These are phyloP conservation scores for Drosophila macrothrix DNA, from an alignment of 2,888 invertebrate genomes.

Conservation along the genomic window DNA sequence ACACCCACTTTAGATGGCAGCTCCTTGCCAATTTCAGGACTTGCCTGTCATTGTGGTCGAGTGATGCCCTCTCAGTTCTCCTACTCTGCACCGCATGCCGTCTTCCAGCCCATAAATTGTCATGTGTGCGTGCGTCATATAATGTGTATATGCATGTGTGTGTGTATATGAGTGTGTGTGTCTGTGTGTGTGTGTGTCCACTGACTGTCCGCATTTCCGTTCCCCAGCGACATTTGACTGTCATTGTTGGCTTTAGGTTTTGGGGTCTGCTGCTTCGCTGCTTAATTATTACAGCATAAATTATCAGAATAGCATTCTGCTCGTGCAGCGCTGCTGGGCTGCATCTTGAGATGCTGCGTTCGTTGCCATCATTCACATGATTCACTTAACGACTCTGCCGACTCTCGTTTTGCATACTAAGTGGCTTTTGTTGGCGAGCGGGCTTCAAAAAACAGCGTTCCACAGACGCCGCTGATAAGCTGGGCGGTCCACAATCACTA, in stretches of 20 bases:
- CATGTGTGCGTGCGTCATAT: slow-evolving; percentile 32
- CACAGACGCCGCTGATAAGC: slow-evolving; percentile 44
- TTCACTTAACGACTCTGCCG: slow-evolving; percentile 56
- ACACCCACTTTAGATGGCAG: background rate
- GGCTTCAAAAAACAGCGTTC: slow-evolving; percentile 25
- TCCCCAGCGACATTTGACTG: slow-evolving; percentile 61
- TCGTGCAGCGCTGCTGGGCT: slow-evolving; percentile 18
- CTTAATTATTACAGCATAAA: slow-evolving; percentile 80
- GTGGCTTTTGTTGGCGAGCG: slow-evolving; percentile 64
- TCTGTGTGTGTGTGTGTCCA: slow-evolving; percentile 16
- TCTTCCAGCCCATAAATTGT: slow-evolving; percentile 48
- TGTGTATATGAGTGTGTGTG: background rate
- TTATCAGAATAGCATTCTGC: slow-evolving; percentile 53
- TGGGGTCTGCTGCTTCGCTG: slow-evolving; percentile 25
- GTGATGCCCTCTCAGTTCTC: slow-evolving; percentile 19
- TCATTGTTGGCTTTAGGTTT: slow-evolving; percentile 50
- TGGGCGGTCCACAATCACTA: slow-evolving; percentile 1
- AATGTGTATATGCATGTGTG: slow-evolving; percentile 6
- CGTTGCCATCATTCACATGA: slow-evolving; percentile 51
- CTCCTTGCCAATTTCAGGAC: slow-evolving; percentile 46
- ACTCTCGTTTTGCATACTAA: slow-evolving; percentile 76
- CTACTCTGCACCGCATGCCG: slow-evolving; percentile 45
- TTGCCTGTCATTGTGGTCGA: slow-evolving; percentile 54
- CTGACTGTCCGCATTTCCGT: slow-evolving; percentile 52
- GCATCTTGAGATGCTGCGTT: slow-evolving; percentile 61